These are phyloP conservation scores for Sminthurinus signatus DNA, from an alignment of 1,140 invertebrate species.

Conservation along the genomic window DNA sequence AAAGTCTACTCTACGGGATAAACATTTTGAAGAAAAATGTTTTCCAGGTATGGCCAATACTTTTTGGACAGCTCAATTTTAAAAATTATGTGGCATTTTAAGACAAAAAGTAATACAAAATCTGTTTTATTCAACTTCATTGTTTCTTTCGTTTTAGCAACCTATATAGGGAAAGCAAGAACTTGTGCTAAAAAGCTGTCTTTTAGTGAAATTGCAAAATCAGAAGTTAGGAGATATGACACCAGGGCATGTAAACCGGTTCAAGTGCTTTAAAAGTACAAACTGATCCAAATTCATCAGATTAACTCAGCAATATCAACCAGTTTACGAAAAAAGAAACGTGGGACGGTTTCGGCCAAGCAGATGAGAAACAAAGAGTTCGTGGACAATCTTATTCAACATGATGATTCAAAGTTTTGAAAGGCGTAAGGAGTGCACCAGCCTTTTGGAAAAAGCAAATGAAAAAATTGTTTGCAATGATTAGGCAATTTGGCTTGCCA, in stretches of 20 bases:
- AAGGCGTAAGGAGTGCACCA: slow-evolving; percentile 41
- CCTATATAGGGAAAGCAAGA: too few species aligned
- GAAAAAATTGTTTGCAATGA: slow-evolving; percentile 43
- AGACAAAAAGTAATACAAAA: too few species aligned
- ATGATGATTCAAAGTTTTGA: slow-evolving; percentile 38
- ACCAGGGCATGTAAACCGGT: neutral
- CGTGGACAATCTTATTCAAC: slow-evolving; percentile 7
- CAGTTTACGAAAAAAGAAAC: slow-evolving; percentile 30
- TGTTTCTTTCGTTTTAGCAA: too few species aligned
- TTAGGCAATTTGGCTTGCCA: slow-evolving; percentile 45
- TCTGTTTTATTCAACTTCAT: too few species aligned
- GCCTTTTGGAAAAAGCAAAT: slow-evolving; percentile 19
- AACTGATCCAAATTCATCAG: slow-evolving; percentile 19
- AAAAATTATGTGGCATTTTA: neutral
- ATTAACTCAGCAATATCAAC: slow-evolving; percentile 15
- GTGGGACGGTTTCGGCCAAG: slow-evolving; percentile 20
- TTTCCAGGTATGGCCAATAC: too few species aligned
- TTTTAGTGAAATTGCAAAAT: too few species aligned
- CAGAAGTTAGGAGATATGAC: neutral
- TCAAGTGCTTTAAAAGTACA: slow-evolving; percentile 7
- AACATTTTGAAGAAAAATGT: too few species aligned
- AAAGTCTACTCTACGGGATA: too few species aligned
- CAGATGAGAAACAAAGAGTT: neutral
- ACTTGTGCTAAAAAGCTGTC: too few species aligned
- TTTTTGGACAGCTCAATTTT: too few species aligned